Conservation (phyloP, 2,888 invertebrate genomes). For the Tetragnatha montana region DNA sequence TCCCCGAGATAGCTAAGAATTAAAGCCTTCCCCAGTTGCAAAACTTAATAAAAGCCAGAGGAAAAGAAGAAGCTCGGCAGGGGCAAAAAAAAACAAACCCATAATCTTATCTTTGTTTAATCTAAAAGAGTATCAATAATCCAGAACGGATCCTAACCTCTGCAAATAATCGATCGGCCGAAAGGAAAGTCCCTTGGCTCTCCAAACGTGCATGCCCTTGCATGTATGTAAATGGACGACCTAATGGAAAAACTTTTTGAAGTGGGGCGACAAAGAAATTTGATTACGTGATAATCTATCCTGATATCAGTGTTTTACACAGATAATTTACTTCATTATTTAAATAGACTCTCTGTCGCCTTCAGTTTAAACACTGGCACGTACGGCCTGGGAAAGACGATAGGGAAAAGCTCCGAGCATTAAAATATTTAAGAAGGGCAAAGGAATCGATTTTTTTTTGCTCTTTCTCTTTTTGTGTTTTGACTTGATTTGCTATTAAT, state of each 20-base stretch:
- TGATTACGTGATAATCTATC: constrained; percentile 70
- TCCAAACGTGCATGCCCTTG: constrained; percentile 50
- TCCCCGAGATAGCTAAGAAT: too few species aligned
- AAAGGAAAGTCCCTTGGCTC: constrained; percentile 5
- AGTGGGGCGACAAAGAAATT: constrained; percentile 65
- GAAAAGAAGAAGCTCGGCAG: constrained; percentile 6
- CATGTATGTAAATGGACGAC: constrained; percentile 66
- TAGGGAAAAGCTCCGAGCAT: constrained; percentile 46
- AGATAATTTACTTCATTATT: constrained; percentile 71
- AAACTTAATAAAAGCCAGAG: constrained; percentile 16
- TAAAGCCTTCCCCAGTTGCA: constrained; percentile 13
- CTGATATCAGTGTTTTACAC: constrained; percentile 70
- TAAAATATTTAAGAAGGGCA: constrained; percentile 50
- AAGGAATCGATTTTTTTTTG: constrained; percentile 42
- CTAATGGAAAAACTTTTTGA: constrained; percentile 68
- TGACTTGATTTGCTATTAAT: constrained; percentile 24
- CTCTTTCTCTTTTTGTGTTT: constrained; percentile 16
- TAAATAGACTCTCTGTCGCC: constrained; percentile 61
- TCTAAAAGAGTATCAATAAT: constrained; percentile 64
- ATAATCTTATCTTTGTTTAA: constrained; percentile 64
- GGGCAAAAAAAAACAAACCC: constrained; percentile 45
- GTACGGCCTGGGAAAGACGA: constrained; percentile 39
- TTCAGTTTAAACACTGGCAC: constrained; percentile 59
- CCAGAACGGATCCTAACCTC: constrained; percentile 59
- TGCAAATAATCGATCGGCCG: constrained; percentile 54